Conservation (phyloP, 2,113 vertebrate species). For the Platysternon megacephalum region DNA sequence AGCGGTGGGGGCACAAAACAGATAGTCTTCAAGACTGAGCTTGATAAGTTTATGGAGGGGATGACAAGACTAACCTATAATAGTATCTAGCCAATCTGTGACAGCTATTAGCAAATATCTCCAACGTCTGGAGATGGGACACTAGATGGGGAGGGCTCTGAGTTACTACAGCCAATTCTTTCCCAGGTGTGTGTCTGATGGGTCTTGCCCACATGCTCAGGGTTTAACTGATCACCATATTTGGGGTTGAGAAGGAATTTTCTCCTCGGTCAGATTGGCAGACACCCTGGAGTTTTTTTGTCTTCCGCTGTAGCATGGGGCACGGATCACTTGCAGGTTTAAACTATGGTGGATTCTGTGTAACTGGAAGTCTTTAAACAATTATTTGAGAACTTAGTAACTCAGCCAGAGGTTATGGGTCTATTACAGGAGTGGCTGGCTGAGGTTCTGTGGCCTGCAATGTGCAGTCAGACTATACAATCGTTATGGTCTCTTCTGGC, state of each 20-base stretch:
- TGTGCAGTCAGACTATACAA: not conserved
- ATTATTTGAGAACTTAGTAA: not conserved
- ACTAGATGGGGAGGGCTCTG: not conserved
- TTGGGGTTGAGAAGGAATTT: not conserved
- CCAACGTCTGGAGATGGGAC: not conserved
- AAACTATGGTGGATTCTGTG: not conserved
- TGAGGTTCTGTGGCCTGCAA: not conserved
- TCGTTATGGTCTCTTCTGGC: not conserved
- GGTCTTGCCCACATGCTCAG: not conserved
- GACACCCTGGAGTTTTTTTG: not conserved
- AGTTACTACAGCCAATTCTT: not conserved
- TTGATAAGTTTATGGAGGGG: not conserved
- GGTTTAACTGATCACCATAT: not conserved
- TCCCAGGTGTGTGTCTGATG: not conserved
- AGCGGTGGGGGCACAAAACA: not conserved
- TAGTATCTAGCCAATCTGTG: not conserved
- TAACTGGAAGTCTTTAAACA: not conserved
- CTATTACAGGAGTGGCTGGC: not conserved
- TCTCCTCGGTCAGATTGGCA: not conserved
- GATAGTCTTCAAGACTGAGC: not conserved
- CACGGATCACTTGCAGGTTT: not conserved
- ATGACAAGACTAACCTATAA: not conserved
- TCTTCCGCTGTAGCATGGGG: not conserved
- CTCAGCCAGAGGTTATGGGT: not conserved
- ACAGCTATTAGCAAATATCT: not conserved